These are phyloP conservation scores for Otus scops DNA, from an alignment of 2,797 vertebrate genomes.

Conservation along the genomic window DNA sequence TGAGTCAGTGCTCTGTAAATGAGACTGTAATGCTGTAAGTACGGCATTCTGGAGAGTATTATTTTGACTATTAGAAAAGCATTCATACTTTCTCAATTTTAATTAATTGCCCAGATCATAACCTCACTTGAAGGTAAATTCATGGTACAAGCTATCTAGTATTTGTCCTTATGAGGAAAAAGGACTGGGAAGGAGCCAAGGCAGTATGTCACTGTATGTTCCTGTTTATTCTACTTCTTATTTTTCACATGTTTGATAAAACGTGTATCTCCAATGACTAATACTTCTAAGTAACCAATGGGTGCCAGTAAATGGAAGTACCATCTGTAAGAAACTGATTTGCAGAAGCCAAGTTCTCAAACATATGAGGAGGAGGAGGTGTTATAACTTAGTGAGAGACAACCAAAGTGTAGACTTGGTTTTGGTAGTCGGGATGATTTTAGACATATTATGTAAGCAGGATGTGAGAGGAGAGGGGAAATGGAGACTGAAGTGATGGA, in stretches of 20 bases:
- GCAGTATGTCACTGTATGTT: conserved; percentile 38
- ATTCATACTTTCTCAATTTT: background rate
- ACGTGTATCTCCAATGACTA: conserved; percentile 59
- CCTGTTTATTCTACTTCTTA: conserved; percentile 63
- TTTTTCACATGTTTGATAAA: conserved; percentile 55
- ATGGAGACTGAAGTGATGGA: background rate
- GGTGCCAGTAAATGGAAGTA: conserved; percentile 57
- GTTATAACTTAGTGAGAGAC: conserved; percentile 63
- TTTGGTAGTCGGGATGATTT: conserved; percentile 50
- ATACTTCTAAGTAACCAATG: conserved; percentile 53
- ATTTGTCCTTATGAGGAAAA: conserved; percentile 16
- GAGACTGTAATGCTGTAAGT: background rate
- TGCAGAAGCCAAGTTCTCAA: conserved; percentile 51
- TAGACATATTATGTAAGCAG: conserved; percentile 40
- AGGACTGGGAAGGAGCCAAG: conserved; percentile 1
- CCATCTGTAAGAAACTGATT: conserved; percentile 55
- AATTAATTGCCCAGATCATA: background rate
- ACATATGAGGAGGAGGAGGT: conserved; percentile 63
- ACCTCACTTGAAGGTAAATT: background rate
- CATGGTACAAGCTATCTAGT: background rate
- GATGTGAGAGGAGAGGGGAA: background rate
- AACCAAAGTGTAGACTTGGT: conserved; percentile 26
- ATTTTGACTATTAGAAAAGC: background rate
- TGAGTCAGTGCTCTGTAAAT: background rate
- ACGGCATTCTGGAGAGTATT: background rate